Conservation (phyloP, 2,113 vertebrate genomes). For the Oplegnathus fasciatus region DNA sequence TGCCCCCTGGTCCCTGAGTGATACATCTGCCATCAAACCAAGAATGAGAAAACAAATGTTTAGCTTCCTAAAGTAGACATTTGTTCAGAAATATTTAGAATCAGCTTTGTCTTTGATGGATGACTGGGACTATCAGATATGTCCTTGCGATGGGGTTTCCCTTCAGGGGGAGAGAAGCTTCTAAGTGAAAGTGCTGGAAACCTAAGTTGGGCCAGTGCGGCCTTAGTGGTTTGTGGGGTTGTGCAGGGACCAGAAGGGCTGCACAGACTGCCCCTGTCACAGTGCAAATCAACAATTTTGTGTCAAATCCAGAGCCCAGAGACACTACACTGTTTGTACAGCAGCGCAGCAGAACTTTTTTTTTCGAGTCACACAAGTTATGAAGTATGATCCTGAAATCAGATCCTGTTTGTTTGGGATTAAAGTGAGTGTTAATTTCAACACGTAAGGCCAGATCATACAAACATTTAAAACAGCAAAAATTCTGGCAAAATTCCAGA, state of each 20-base stretch:
- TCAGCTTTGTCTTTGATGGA: conserved; percentile 61
- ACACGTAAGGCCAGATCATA: neutral
- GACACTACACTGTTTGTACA: conserved; percentile 55
- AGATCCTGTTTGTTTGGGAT: neutral
- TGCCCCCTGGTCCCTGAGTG: conserved; percentile 13
- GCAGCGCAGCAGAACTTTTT: conserved; percentile 41
- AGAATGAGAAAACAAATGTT: conserved; percentile 56
- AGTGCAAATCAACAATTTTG: conserved; percentile 63
- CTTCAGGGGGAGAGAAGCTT: conserved; percentile 36
- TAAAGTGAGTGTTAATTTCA: neutral
- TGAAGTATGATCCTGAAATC: conserved; percentile 31
- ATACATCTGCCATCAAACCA: conserved; percentile 26
- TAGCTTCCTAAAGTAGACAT: conserved; percentile 42
- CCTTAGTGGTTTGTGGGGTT: conserved; percentile 60
- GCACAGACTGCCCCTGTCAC: conserved; percentile 42
- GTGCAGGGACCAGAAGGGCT: conserved; percentile 31
- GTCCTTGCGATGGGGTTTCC: conserved; percentile 57
- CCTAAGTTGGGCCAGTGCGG: conserved; percentile 58
- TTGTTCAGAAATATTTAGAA: conserved; percentile 57
- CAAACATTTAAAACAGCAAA: neutral
- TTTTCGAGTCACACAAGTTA: conserved; percentile 23
- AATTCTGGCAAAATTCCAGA: neutral
- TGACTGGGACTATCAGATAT: conserved; percentile 56
- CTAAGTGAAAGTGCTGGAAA: conserved; percentile 78
- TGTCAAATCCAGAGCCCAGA: conserved; percentile 44